phyloP scores from a whole-genome alignment of 2,797 vertebrate species.

The Chelonia mydas region DNA sequence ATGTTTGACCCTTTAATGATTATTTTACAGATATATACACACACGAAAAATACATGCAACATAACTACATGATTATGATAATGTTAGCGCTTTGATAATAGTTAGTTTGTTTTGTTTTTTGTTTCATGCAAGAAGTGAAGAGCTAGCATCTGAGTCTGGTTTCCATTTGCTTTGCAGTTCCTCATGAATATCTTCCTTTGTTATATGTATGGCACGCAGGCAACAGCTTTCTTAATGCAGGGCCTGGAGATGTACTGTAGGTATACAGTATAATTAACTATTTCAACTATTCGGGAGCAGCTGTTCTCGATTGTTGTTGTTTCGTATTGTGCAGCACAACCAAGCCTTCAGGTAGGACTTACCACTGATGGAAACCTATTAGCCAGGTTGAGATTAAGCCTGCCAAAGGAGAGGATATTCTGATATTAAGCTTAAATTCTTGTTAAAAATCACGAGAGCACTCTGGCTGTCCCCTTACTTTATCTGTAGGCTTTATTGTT shows the following conservation, averaged over 20 bases:
- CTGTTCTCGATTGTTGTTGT: conserved; percentile 73
- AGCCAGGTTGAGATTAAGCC: conserved; percentile 53
- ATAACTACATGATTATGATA: not conserved
- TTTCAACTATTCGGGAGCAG: conserved; percentile 52
- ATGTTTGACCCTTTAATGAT: conserved; percentile 53
- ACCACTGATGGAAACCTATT: conserved; percentile 72
- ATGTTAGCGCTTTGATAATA: not conserved
- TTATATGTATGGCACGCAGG: not conserved
- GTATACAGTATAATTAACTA: conserved; percentile 60
- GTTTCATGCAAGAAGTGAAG: conserved; percentile 16
- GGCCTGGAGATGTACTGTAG: not conserved
- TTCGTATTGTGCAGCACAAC: conserved; percentile 66
- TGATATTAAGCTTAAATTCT: conserved; percentile 37
- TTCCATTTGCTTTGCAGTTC: conserved; percentile 22
- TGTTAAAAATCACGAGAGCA: conserved; percentile 9
- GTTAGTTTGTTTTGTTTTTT: conserved; percentile 50
- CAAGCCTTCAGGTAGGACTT: conserved; percentile 68
- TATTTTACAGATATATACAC: conserved; percentile 24
- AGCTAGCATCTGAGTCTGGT: conserved; percentile 30
- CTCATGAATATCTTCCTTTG: conserved; percentile 20
- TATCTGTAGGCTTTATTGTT: not conserved
- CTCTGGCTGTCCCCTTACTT: not conserved
- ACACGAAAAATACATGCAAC: conserved; percentile 16
- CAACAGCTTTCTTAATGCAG: conserved; percentile 8
- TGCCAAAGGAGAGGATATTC: conserved; percentile 58